These are phyloP conservation scores for Atractosteus spatula DNA, from an alignment of 2,113 vertebrate genomes.

Conservation along the genomic window DNA sequence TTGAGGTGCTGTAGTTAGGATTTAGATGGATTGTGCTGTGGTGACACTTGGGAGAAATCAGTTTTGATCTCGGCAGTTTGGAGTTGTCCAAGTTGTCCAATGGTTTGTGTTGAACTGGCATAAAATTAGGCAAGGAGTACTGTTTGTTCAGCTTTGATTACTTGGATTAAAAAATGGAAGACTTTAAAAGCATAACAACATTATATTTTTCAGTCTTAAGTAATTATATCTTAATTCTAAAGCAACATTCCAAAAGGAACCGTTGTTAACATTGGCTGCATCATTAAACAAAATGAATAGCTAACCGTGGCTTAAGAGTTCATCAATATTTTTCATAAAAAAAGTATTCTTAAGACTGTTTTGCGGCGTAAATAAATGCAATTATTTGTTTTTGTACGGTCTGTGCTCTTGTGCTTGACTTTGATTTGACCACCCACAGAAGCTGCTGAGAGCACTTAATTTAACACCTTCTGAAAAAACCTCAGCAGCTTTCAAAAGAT, in stretches of 20 bases:
- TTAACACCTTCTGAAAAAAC: background rate
- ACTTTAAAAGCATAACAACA: slow-evolving; percentile 28
- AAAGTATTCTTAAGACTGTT: slow-evolving; percentile 14
- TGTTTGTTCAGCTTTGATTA: slow-evolving; percentile 67
- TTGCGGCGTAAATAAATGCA: slow-evolving; percentile 32
- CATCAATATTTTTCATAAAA: background rate
- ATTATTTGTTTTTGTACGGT: background rate
- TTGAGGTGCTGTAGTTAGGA: no score
- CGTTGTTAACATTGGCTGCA: slow-evolving; percentile 33
- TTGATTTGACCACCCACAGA: slow-evolving; percentile 59
- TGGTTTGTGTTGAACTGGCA: slow-evolving; percentile 56
- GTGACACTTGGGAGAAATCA: slow-evolving; percentile 51
- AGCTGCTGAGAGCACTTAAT: background rate
- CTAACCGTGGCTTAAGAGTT: no score
- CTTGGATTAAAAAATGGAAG: slow-evolving; percentile 29
- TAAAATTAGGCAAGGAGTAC: slow-evolving; percentile 41
- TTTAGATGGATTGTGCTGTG: slow-evolving; percentile 7
- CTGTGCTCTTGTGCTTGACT: slow-evolving; percentile 41
- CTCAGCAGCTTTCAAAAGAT: background rate
- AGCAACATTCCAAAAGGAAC: slow-evolving; percentile 38
- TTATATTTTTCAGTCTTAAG: slow-evolving; percentile 30
- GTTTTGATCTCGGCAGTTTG: slow-evolving; percentile 35
- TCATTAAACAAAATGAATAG: background rate
- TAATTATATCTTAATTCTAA: slow-evolving; percentile 26
- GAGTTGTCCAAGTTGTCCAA: slow-evolving; percentile 52